Evolutionary conservation across 2,113 vertebrate genomes (phyloP).

Genomic region (Hemibagrus wyckioides): DNA sequence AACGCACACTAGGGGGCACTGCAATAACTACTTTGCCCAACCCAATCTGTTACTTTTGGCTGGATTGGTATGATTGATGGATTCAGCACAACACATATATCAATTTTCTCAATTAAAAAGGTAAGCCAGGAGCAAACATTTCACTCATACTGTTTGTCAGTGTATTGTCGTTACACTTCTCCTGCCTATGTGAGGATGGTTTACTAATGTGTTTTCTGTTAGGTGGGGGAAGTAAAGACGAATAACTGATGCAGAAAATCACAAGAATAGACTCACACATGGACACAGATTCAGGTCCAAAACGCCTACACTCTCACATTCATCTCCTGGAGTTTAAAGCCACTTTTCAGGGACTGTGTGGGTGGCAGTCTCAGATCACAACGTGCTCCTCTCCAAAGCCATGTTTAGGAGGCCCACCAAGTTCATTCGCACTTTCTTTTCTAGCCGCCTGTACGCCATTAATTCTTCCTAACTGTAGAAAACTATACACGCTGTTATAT

Average conservation of each 20-base stretch:
- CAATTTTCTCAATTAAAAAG: constrained; percentile 33
- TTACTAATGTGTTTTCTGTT: background rate
- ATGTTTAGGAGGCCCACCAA: constrained; percentile 51
- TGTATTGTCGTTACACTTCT: constrained; percentile 7
- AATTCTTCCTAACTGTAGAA: constrained; percentile 37
- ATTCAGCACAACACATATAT: constrained; percentile 20
- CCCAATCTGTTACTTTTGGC: background rate
- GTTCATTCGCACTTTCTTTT: constrained; percentile 43
- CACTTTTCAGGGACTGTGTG: constrained; percentile 54
- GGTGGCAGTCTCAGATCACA: constrained; percentile 52
- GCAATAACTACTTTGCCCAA: constrained; percentile 30
- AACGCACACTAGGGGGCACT: constrained; percentile 39
- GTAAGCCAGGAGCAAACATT: constrained; percentile 16
- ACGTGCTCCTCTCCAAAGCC: constrained; percentile 39
- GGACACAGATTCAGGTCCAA: constrained; percentile 51
- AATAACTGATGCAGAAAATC: constrained; percentile 48
- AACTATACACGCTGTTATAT: constrained; percentile 17
- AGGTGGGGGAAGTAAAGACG: constrained; percentile 19
- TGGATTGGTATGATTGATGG: constrained; percentile 37
- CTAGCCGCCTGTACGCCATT: constrained; percentile 18
- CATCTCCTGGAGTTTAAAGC: constrained; percentile 56
- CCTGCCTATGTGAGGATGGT: constrained; percentile 12
- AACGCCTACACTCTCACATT: constrained; percentile 50
- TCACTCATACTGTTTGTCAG: constrained; percentile 13
- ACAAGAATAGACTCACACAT: constrained; percentile 57